Conservation (phyloP, 2,888 invertebrate species). For the Orthonevra nobilis region DNA sequence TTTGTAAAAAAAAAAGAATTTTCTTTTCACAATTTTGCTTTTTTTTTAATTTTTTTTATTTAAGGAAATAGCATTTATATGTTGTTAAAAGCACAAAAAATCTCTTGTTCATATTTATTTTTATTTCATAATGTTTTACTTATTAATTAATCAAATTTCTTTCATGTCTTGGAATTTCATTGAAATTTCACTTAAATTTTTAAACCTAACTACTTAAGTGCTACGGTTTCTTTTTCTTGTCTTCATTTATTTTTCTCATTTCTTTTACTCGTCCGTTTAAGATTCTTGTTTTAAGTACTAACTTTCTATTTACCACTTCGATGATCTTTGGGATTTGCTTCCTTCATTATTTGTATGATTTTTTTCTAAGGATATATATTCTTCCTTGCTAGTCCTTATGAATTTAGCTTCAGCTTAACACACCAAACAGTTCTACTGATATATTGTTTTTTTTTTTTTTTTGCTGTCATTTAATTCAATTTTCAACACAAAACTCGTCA, state of each 20-base stretch:
- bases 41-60: constrained; percentile 68
- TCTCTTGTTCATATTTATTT: constrained; percentile 63
- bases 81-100: constrained; percentile 70
- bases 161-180: constrained; percentile 66
- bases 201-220: constrained; percentile 71
- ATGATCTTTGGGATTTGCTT: constrained; percentile 60
- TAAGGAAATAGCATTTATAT: constrained; percentile 73
- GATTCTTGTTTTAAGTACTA: constrained; percentile 30
- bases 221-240: constrained; percentile 48
- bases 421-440: constrained; percentile 68
- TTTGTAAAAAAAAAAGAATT: constrained; percentile 57
- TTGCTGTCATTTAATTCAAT: constrained; percentile 29
- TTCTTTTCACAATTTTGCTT: constrained; percentile 69
- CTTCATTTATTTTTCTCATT: constrained; percentile 30
- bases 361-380: constrained; percentile 34
- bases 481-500: constrained; percentile 53
- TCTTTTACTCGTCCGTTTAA: constrained; percentile 47
- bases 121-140: constrained; percentile 70
- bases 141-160: constrained; percentile 54
- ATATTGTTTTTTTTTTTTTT: constrained; percentile 38
- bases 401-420: constrained; percentile 61
- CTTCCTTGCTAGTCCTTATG: constrained; percentile 56
- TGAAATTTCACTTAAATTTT: constrained; percentile 71
- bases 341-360: constrained; percentile 1
- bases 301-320: constrained; percentile 58